These are phyloP conservation scores for Pterocles burchelli DNA, from an alignment of 2,113 vertebrate genomes.

Conservation along the genomic window DNA sequence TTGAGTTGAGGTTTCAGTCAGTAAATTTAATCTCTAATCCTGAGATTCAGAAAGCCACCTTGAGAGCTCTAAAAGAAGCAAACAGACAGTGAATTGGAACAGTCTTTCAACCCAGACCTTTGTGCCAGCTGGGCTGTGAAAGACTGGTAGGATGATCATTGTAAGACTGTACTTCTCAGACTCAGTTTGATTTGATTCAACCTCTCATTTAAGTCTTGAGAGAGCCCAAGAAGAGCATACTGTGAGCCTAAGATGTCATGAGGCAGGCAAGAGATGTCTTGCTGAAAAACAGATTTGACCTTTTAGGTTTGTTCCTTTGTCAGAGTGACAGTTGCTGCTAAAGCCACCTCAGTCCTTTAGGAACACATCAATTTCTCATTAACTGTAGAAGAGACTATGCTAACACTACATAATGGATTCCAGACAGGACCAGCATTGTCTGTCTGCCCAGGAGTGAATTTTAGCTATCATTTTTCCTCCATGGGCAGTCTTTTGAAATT, in stretches of 20 bases:
- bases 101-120: neutral
- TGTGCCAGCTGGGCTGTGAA: constrained; percentile 1
- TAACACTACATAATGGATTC: neutral
- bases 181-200: neutral
- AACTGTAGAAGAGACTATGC: neutral
- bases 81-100: neutral
- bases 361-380: neutral
- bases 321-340: neutral
- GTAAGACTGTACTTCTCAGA: neutral
- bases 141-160: neutral
- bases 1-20: neutral
- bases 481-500: neutral
- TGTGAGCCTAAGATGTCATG: neutral
- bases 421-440: neutral
- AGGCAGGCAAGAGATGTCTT: neutral
- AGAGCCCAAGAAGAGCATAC: neutral
- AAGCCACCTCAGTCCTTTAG: neutral
- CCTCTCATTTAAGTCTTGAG: constrained; percentile 12
- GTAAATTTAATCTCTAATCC: neutral
- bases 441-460: neutral
- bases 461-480: neutral
- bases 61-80: neutral
- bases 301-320: neutral
- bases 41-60: neutral
- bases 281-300: constrained; percentile 20